phyloP scores from a whole-genome alignment of 2,888 invertebrate genomes.

The Parapristionchus giblindavisi region DNA sequence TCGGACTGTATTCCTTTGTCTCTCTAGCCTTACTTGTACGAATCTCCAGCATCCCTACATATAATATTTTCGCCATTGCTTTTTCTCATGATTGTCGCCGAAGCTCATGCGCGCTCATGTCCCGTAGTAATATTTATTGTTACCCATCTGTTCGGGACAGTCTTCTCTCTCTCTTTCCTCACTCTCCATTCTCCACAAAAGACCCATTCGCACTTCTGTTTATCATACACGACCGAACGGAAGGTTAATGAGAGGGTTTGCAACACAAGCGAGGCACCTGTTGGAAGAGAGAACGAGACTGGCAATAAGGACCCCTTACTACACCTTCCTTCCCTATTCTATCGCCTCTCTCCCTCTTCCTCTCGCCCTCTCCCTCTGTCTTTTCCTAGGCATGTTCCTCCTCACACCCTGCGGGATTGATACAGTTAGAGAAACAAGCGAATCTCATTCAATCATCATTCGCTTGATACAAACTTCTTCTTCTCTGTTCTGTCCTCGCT shows the following conservation, averaged over 20 bases:
- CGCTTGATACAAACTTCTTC: background rate
- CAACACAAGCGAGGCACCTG: constrained; percentile 6
- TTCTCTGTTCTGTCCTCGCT: no score
- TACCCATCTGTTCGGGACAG: constrained; percentile 36
- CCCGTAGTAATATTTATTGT: constrained; percentile 33
- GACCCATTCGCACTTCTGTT: constrained; percentile 23
- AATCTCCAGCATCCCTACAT: background rate
- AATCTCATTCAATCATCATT: background rate
- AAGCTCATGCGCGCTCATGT: constrained; percentile 15
- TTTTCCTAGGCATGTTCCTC: background rate
- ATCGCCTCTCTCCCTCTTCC: no score
- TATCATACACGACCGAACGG: constrained; percentile 5
- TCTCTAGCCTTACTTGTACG: background rate
- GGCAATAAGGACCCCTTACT: background rate
- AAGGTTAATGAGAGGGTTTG: constrained; percentile 36
- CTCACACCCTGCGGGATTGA: background rate
- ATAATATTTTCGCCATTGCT: background rate
- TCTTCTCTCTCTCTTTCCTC: constrained; percentile 4
- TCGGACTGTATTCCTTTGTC: constrained; percentile 9
- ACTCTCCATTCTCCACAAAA: background rate
- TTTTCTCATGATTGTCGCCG: background rate
- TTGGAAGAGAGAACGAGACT: constrained; percentile 14
- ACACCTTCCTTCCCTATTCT: background rate
- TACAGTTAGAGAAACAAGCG: background rate
- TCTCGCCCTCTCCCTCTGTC: no score